Evolutionary conservation across 2,888 invertebrate genomes (phyloP).

Genomic region (Lysandra coridon): DNA sequence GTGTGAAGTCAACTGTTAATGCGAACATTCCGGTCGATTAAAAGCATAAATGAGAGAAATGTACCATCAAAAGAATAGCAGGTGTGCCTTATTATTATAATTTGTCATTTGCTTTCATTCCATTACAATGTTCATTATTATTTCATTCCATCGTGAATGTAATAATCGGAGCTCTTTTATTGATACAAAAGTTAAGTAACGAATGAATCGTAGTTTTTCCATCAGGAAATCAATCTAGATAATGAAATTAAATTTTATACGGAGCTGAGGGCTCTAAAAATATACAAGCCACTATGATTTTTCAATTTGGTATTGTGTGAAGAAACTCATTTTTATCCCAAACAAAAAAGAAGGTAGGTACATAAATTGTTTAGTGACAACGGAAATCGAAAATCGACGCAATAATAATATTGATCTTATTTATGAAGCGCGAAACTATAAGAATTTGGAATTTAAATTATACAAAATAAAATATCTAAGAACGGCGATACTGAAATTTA

Average conservation of each 20-base stretch:
- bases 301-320: no score
- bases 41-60: slow-evolving; percentile 79
- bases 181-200: background rate
- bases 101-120: slow-evolving; percentile 73
- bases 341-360: background rate
- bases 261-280: background rate
- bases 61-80: slow-evolving; percentile 79
- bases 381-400: background rate
- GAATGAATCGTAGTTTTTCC: background rate
- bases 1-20: slow-evolving; percentile 70
- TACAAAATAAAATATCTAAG: slow-evolving; percentile 7
- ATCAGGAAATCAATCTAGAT: background rate
- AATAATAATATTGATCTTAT: background rate
- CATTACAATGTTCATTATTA: slow-evolving; percentile 61
- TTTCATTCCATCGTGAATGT: slow-evolving; percentile 39
- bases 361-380: background rate
- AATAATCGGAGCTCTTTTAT: slow-evolving; percentile 8
- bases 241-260: background rate
- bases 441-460: slow-evolving; percentile 18
- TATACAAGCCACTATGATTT: background rate
- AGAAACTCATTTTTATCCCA: background rate
- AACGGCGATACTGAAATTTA: background rate
- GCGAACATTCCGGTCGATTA: slow-evolving; percentile 75
- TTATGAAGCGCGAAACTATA: background rate
- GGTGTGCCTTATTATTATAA: slow-evolving; percentile 77